Evolutionary conservation across 2,888 invertebrate species (phyloP).

Genomic region (Tholera decimalis): DNA sequence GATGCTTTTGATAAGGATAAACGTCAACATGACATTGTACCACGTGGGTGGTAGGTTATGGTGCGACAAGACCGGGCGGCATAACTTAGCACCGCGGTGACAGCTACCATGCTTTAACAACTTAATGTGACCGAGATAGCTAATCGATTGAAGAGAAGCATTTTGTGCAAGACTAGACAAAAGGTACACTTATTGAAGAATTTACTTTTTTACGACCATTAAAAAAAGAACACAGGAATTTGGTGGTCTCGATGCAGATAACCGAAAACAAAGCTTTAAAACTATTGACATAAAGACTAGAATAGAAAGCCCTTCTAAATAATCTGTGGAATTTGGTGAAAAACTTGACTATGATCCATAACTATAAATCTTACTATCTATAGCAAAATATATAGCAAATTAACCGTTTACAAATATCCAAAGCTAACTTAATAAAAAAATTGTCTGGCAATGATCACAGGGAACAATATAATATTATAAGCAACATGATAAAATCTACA

Average conservation of each 20-base stretch:
- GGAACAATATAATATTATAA: slow-evolving; percentile 53
- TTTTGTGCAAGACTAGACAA: slow-evolving; percentile 30
- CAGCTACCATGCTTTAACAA: slow-evolving; percentile 73
- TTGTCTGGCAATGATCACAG: slow-evolving; percentile 37
- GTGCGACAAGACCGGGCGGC: slow-evolving; percentile 73
- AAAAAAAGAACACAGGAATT: slow-evolving; percentile 3
- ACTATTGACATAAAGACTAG: neutral
- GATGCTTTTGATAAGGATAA: slow-evolving; percentile 64
- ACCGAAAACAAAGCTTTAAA: neutral
- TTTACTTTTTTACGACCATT: neutral
- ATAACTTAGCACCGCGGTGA: slow-evolving; percentile 73
- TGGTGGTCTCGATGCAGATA: neutral
- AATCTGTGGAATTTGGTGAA: neutral
- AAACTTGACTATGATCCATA: neutral
- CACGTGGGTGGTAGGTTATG: slow-evolving; percentile 77
- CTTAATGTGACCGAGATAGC: slow-evolving; percentile 66
- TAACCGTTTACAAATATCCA: slow-evolving; percentile 7
- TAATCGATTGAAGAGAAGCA: slow-evolving; percentile 51
- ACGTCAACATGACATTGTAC: slow-evolving; percentile 63
- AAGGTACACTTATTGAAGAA: slow-evolving; percentile 11
- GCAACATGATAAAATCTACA: slow-evolving; percentile 66
- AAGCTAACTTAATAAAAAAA: slow-evolving; percentile 28
- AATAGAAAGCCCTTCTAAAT: neutral
- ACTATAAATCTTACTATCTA: neutral
- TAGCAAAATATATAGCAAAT: neutral